Evolutionary conservation across 2,113 vertebrate genomes (phyloP).

Genomic region (Orthonyx spaldingii): DNA sequence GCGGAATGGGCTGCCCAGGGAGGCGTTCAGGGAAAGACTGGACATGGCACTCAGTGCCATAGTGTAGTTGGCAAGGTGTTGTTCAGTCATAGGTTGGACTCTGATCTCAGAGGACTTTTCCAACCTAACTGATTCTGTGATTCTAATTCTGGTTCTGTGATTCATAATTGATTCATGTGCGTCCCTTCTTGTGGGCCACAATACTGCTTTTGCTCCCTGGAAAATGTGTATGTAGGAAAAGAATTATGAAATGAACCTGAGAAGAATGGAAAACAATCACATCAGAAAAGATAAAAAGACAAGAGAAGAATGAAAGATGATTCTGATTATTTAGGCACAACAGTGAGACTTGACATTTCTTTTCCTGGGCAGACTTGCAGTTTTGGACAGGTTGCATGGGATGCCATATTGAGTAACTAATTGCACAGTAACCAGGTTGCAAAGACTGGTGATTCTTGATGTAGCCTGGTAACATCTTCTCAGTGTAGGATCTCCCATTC

Average conservation of each 20-base stretch:
- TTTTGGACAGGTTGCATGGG: neutral
- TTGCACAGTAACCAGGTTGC: neutral
- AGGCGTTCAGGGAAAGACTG: neutral
- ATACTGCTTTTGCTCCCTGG: neutral
- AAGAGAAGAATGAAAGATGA: neutral
- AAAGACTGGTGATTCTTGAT: neutral
- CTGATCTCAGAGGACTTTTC: neutral
- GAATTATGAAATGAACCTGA: neutral
- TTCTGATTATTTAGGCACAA: neutral
- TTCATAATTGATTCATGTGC: no score
- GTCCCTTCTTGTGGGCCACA: neutral
- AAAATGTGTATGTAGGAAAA: neutral
- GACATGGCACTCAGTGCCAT: fast-evolving
- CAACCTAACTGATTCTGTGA: fast-evolving
- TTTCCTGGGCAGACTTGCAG: neutral
- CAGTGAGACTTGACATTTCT: neutral
- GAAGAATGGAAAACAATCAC: neutral
- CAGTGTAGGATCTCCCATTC: neutral
- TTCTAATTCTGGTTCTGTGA: no score
- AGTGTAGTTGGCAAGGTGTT: neutral
- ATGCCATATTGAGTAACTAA: neutral
- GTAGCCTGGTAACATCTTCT: neutral
- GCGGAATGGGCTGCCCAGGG: neutral
- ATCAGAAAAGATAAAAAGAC: neutral
- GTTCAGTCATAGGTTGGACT: neutral